Evolutionary conservation across 2,113 vertebrate species (phyloP).

Genomic region (Odocoileus virginianus): DNA sequence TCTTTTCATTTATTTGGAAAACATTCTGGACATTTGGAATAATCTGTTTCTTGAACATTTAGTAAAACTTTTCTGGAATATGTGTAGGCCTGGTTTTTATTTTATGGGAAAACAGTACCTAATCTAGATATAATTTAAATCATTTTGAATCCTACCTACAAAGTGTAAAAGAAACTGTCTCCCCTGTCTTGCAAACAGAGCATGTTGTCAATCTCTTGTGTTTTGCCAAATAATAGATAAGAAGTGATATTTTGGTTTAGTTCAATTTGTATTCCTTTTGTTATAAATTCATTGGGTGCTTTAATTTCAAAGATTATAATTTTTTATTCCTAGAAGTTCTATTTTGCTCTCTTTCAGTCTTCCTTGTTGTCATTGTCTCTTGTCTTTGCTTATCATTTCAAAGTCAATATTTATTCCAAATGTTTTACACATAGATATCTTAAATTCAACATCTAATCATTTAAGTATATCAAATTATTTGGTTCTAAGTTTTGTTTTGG

Average conservation of each 20-base stretch:
- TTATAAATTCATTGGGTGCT: background rate
- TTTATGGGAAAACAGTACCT: background rate
- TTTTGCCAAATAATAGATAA: background rate
- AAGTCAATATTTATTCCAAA: background rate
- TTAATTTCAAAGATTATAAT: background rate
- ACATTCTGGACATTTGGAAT: background rate
- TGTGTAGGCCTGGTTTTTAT: background rate
- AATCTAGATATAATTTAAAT: background rate
- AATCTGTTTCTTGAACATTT: background rate
- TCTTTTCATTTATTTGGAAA: constrained; percentile 22
- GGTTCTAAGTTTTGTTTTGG: background rate
- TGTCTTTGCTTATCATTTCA: background rate
- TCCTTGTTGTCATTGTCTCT: background rate
- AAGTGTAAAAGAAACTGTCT: background rate
- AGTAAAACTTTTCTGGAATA: background rate
- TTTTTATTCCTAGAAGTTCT: background rate
- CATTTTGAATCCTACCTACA: background rate
- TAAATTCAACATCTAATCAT: constrained; percentile 9
- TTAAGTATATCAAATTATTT: background rate
- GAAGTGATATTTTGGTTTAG: background rate
- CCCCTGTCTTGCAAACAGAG: background rate
- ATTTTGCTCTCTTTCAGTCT: background rate
- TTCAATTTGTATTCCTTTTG: background rate
- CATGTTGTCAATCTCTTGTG: background rate
- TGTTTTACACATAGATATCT: background rate